Evolutionary conservation across 1,140 invertebrate species (phyloP).

Genomic region (Choristoneura fumiferana): DNA sequence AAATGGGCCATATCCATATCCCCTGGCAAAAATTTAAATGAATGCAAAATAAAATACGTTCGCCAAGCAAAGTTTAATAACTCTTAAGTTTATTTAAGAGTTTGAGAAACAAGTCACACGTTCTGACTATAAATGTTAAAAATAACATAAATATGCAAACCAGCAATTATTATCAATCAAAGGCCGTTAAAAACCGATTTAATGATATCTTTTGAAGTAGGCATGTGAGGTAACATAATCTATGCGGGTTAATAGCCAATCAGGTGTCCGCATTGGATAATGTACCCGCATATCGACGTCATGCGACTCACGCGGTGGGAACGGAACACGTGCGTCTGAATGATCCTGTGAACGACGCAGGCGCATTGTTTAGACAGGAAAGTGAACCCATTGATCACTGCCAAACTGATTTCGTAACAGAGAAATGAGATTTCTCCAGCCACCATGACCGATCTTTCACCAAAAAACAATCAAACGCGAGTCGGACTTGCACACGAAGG

Average conservation of each 20-base stretch:
- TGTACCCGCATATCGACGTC: slow-evolving; percentile 43
- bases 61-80: too few species aligned
- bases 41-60: too few species aligned
- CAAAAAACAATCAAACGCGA: too few species aligned
- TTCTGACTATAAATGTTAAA: too few species aligned
- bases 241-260: slow-evolving; percentile 5
- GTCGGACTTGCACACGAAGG: too few species aligned
- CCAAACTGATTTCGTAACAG: too few species aligned
- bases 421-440: background rate
- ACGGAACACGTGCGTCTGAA: slow-evolving; percentile 46
- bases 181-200: slow-evolving; percentile 2
- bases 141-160: background rate
- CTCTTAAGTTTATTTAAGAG: too few species aligned
- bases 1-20: too few species aligned
- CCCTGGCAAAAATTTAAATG: too few species aligned
- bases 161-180: slow-evolving; percentile 5
- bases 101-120: too few species aligned
- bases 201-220: background rate
- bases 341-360: slow-evolving; percentile 47
- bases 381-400: slow-evolving; percentile 2
- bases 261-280: slow-evolving; percentile 29
- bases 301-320: slow-evolving; percentile 24
- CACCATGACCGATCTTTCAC: background rate
- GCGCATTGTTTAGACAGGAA: slow-evolving; percentile 31
- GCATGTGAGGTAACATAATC: background rate